These are phyloP conservation scores for Thamnophis sirtalis DNA, from an alignment of 2,113 vertebrate species.

Conservation along the genomic window DNA sequence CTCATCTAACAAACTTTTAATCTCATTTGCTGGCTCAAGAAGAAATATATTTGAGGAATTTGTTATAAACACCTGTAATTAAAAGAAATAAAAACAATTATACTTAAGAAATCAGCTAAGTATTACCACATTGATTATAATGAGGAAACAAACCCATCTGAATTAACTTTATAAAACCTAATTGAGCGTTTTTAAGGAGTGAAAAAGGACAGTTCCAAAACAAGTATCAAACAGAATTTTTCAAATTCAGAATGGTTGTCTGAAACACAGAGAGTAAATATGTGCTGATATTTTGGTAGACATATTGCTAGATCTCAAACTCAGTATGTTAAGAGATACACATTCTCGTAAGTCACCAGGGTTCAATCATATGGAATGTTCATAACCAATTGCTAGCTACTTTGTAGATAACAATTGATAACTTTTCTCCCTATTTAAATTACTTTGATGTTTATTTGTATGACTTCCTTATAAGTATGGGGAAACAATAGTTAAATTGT, in stretches of 20 bases:
- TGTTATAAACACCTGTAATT: conserved; percentile 89
- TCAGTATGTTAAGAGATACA: background rate
- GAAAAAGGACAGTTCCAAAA: background rate
- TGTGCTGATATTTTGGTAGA: background rate
- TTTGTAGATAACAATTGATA: background rate
- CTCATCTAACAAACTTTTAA: conserved; percentile 90
- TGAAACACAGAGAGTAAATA: background rate
- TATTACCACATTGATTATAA: background rate
- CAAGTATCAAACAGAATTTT: background rate
- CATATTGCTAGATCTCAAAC: background rate
- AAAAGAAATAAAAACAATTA: conserved; percentile 30
- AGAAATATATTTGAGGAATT: conserved; percentile 96
- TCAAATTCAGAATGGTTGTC: background rate
- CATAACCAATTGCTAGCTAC: background rate
- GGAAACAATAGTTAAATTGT: background rate
- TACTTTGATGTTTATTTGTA: background rate
- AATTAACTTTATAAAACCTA: background rate
- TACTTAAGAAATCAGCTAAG: background rate
- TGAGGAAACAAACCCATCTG: background rate
- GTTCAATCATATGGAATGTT: background rate
- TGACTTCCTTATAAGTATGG: background rate
- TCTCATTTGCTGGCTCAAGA: conserved; percentile 93
- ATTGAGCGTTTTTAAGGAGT: background rate
- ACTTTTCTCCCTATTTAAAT: background rate
- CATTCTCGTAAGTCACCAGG: background rate